A percentile compares a stretch with the other conserved stretches of the same genome.
Evolutionary conservation across 2,113 vertebrate species (phyloP).

Genomic region (Brienomyrus brachyistius): DNA sequence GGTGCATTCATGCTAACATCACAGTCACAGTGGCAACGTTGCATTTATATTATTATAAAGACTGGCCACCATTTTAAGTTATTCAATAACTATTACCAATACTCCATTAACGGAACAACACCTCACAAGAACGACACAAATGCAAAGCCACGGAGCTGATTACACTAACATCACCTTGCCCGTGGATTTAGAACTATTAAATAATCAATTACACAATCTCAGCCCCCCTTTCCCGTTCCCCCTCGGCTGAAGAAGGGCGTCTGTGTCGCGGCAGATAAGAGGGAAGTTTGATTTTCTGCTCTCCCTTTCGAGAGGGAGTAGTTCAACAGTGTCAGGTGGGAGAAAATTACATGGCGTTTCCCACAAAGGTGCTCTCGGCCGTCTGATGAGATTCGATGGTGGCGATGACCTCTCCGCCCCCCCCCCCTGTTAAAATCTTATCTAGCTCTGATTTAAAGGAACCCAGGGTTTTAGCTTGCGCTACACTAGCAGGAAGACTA

Average conservation of each 20-base stretch:
- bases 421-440: neutral
- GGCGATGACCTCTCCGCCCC: neutral
- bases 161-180: neutral
- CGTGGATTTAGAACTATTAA: neutral
- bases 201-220: slow-evolving; percentile 21
- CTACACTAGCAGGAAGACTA: no score
- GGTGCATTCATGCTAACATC: neutral
- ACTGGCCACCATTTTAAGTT: neutral
- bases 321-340: slow-evolving; percentile 4
- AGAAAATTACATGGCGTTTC: neutral
- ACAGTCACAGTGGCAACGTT: neutral
- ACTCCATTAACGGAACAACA: neutral
- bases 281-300: neutral
- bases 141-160: neutral
- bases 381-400: neutral
- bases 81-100: neutral
- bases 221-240: neutral
- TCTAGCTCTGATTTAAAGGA: no score
- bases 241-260: neutral
- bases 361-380: neutral
- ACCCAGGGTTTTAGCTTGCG: no score
- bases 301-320: neutral
- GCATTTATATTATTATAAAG: neutral
- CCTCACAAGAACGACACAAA: neutral
- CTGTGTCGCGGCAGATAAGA: slow-evolving; percentile 14